phyloP scores from a whole-genome alignment of 2,113 vertebrate species.

The Mellivora capensis region DNA sequence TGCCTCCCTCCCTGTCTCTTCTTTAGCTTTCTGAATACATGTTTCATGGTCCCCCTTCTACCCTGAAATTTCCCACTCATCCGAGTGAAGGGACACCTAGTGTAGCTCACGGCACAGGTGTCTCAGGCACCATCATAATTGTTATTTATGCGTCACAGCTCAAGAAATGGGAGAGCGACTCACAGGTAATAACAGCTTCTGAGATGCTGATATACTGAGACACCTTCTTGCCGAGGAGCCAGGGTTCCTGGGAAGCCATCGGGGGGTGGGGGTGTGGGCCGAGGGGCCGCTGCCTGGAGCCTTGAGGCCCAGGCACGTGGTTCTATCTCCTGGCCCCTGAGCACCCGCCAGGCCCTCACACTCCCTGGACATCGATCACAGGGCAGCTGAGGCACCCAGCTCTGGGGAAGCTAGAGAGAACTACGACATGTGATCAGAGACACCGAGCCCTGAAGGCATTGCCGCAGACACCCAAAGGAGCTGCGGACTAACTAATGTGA shows the following conservation, averaged over 20 bases:
- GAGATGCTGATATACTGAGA: slow-evolving; percentile 3
- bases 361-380: background rate
- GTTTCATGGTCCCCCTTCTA: slow-evolving; percentile 35
- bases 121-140: slow-evolving; percentile 29
- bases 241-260: background rate
- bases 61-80: slow-evolving; percentile 71
- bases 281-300: background rate
- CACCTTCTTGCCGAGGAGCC: slow-evolving; percentile 28
- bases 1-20: background rate
- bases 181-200: slow-evolving; percentile 51
- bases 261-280: background rate
- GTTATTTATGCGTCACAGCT: slow-evolving; percentile 46
- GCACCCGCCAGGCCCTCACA: background rate
- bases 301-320: rapidly evolving
- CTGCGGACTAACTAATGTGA: background rate
- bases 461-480: background rate
- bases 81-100: slow-evolving; percentile 17
- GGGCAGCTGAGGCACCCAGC: background rate
- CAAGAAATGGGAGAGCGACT: background rate
- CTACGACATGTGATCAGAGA: background rate
- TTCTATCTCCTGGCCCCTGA: background rate
- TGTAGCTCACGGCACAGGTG: slow-evolving; percentile 57
- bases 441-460: background rate
- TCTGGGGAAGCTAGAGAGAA: background rate
- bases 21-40: slow-evolving; percentile 36